Conservation (phyloP, 2,113 vertebrate species). For the Cettia cetti region DNA sequence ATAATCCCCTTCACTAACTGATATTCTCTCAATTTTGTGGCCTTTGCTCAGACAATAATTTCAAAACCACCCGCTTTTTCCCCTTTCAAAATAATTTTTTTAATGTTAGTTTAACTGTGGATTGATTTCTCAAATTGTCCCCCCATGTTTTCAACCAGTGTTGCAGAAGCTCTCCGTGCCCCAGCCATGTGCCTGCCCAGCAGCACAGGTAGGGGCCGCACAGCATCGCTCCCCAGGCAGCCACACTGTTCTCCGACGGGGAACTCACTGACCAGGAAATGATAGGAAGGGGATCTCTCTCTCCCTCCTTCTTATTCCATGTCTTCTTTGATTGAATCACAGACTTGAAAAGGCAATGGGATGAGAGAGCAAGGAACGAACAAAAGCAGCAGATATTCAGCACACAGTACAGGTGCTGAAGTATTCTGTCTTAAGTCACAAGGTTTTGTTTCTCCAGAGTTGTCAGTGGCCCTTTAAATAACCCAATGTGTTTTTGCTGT, state of each 20-base stretch:
- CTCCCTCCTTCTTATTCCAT: not conserved
- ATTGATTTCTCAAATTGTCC: not conserved
- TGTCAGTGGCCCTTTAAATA: slow-evolving; percentile 52
- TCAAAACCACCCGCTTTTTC: not conserved
- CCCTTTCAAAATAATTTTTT: not conserved
- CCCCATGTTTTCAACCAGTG: not conserved
- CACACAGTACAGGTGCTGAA: not conserved
- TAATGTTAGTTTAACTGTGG: not conserved
- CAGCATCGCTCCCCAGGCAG: fast-evolving
- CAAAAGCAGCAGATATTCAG: not conserved
- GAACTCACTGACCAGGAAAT: not conserved
- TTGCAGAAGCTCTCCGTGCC: not conserved
- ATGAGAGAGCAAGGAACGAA: not conserved
- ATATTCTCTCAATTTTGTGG: not conserved
- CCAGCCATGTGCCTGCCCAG: not conserved
- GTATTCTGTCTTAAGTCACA: not conserved
- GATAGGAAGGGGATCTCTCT: not conserved
- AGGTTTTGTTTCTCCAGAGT: not conserved
- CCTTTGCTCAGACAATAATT: not conserved
- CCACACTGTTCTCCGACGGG: fast-evolving
- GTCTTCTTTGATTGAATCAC: not conserved
- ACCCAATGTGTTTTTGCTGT: slow-evolving; percentile 49
- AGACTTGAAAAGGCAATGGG: not conserved
- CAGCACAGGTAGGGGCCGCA: not conserved
- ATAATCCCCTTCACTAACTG: not conserved